phyloP scores from a whole-genome alignment of 2,888 invertebrate genomes.

The Cataglyphis rosenhaueri region DNA sequence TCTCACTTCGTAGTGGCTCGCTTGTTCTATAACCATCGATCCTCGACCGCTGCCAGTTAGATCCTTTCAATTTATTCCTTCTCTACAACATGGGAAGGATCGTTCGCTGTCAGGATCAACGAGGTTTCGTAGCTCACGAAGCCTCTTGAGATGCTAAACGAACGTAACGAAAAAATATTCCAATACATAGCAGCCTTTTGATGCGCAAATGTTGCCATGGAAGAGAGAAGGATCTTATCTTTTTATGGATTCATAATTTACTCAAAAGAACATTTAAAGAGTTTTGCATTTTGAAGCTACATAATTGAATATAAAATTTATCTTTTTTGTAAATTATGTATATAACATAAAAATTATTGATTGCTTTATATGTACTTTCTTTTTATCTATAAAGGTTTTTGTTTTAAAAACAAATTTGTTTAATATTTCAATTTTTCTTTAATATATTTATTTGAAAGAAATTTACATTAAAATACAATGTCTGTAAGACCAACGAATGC shows the following conservation, averaged over 20 bases:
- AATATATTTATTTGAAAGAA: not conserved
- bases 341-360: not conserved
- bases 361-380: not conserved
- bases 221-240: constrained; percentile 21
- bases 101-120: constrained; percentile 51
- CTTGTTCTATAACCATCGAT: constrained; percentile 44
- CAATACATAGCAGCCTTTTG: constrained; percentile 13
- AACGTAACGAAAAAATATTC: constrained; percentile 33
- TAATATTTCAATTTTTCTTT: not conserved
- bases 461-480: not conserved
- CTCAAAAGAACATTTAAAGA: not conserved
- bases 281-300: not conserved
- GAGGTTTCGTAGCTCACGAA: constrained; percentile 39
- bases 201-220: constrained; percentile 16
- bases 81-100: constrained; percentile 44
- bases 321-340: not conserved
- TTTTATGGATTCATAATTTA: constrained; percentile 4
- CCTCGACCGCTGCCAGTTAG: constrained; percentile 41
- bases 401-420: constrained; percentile 1
- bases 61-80: constrained; percentile 57
- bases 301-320: not conserved
- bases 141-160: constrained; percentile 29
- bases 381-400: not conserved
- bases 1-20: constrained; percentile 51
- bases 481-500: not conserved